Base-by-base conservation (phyloP, 2,113 vertebrate species). In the Pyxicephalus adspersus region DNA sequence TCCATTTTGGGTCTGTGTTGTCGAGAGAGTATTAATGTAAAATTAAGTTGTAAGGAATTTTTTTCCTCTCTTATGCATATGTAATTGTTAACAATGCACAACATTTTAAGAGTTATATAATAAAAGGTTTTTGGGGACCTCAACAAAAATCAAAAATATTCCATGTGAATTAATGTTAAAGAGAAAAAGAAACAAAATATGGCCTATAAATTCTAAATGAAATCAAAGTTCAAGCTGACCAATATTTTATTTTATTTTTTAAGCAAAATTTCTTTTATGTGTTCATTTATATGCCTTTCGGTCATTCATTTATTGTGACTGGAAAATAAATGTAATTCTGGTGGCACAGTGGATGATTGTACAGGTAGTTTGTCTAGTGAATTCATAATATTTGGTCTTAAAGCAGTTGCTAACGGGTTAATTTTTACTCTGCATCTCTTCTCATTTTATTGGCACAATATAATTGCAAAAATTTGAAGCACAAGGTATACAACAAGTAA, bases 241-340 rank as follows among this genome's bases (percentile, higher is more conserved):
- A 94, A 93, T 94, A 96, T 96, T 92, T 92, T 72, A 50, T 80
- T 79, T 77, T 90, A 88, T 87, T 87, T 95, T 93, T 91, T 89
- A 95, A 94, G 97, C 96, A 99, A 94, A 98, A 94, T 97, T 98
- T 92, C 93, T 97, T 72, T 98, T 98, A 96, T 93, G 96, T 99
- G 96, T 95, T 98, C 94, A 94, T 95, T 89, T 89, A 86, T 91
- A 85, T 81, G 93, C 51, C 90, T 94, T 94, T 88, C 89, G 91
- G 87, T 94, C 88, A 88, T 93, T 94, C 92, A 94, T 94, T 94
- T 93, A 88, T 84, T 68, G 76, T 83, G 83, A 83, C 85, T 90
- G 83, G 77, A 79, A 88, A 88, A 71, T 68, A 28, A 86, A 85
- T 72, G 78, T 85, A 74, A 64, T 84, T 84, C 84, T 85, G 81